Conservation (phyloP, 2,888 invertebrate genomes). For the Caenorhabditis doughertyi region DNA sequence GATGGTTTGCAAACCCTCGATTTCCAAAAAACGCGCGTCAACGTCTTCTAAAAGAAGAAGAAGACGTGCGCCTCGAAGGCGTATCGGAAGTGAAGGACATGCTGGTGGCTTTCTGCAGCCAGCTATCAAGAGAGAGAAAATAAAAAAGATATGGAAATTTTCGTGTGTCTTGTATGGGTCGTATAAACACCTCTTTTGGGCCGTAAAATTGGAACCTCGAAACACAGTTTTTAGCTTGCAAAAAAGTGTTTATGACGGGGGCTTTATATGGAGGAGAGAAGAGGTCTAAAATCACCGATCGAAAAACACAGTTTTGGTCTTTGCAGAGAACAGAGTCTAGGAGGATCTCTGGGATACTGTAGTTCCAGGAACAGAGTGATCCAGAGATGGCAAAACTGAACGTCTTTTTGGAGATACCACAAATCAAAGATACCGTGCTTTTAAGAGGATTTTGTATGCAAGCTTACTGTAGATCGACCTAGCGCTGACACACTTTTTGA, state of each 20-base stretch:
- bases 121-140: background rate
- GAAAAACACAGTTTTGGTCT: slow-evolving; percentile 10
- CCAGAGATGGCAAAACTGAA: no score
- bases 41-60: background rate
- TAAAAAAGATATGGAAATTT: background rate
- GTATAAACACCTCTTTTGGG: background rate
- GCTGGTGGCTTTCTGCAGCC: background rate
- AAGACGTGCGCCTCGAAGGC: background rate
- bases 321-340: slow-evolving; percentile 5
- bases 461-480: background rate
- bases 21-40: slow-evolving; percentile 27
- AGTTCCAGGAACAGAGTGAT: background rate
- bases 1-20: slow-evolving; percentile 34
- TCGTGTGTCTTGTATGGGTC: background rate
- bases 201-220: slow-evolving; percentile 23
- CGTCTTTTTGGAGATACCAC: background rate
- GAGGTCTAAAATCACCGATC: slow-evolving; percentile 38
- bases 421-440: no score
- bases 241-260: background rate
- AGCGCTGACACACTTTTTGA: no score
- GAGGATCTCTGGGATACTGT: background rate
- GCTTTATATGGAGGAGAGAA: background rate
- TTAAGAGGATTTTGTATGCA: no score
- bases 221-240: background rate
- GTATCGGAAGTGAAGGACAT: background rate